phyloP scores from a whole-genome alignment of 2,888 invertebrate species.

The Therioaphis trifolii region DNA sequence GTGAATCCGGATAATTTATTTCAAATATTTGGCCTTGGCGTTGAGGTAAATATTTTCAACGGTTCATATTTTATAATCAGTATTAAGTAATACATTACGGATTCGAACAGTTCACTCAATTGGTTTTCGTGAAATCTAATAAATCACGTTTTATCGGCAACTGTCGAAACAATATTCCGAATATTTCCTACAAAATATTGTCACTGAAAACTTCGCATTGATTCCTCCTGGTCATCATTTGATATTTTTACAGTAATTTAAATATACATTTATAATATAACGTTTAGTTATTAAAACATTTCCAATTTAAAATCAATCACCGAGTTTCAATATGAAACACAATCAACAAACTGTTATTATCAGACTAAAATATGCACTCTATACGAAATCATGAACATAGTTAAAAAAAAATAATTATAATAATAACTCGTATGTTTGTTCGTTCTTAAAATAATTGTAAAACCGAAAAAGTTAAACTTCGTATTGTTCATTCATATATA shows the following conservation, averaged over 20 bases:
- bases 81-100: background rate
- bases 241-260: background rate
- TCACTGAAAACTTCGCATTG: background rate
- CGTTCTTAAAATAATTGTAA: too few species aligned
- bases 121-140: background rate
- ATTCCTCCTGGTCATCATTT: background rate
- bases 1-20: too few species aligned
- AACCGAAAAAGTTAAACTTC: too few species aligned
- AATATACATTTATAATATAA: background rate
- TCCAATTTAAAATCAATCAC: background rate
- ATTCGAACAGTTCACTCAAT: slow-evolving; percentile 16
- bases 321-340: too few species aligned
- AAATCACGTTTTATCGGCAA: slow-evolving; percentile 33
- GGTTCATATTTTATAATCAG: background rate
- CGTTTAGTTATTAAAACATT: background rate
- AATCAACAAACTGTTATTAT: too few species aligned
- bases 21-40: too few species aligned
- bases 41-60: background rate
- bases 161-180: slow-evolving; percentile 19
- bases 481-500: too few species aligned
- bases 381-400: too few species aligned
- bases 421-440: too few species aligned
- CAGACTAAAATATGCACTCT: too few species aligned
- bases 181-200: slow-evolving; percentile 5
- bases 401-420: too few species aligned